Percentiles rank a stretch among this genome's conserved stretches.
phyloP scores from a whole-genome alignment of 64 coral and sea anemone genomes.

The Montipora capricornis region DNA sequence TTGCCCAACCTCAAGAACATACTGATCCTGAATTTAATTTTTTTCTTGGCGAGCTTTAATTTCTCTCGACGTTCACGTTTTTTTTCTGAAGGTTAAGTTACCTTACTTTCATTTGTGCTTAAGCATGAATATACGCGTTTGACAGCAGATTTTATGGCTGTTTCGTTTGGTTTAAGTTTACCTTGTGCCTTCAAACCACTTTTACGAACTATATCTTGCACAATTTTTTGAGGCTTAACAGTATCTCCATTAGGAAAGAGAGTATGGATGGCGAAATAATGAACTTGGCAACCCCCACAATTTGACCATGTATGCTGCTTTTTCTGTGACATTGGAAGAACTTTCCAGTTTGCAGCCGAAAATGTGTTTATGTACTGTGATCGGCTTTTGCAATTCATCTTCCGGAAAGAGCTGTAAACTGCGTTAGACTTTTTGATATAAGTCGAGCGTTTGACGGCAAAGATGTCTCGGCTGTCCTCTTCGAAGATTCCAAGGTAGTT shows the following conservation, averaged over 20 bases:
- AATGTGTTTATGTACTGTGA: background rate
- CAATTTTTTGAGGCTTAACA: background rate
- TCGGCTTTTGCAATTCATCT: slow-evolving; percentile 1
- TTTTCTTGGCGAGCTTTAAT: background rate
- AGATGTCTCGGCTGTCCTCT: background rate
- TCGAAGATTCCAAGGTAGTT: slow-evolving; percentile 5
- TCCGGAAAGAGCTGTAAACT: slow-evolving; percentile 11
- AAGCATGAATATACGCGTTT: background rate
- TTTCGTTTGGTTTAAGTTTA: background rate
- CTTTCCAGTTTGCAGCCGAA: slow-evolving; percentile 6
- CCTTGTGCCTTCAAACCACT: background rate
- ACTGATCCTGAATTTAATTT: background rate
- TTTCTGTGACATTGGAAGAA: background rate
- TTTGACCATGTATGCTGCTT: background rate
- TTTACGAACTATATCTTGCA: background rate
- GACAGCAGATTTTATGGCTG: slow-evolving; percentile 12
- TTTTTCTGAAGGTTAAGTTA: background rate
- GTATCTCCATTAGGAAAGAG: background rate
- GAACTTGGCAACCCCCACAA: background rate
- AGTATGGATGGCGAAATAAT: background rate
- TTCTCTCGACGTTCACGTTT: background rate
- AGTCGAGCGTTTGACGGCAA: background rate
- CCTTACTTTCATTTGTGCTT: slow-evolving; percentile 26
- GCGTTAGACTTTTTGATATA: background rate
- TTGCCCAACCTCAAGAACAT: no score